Evolutionary conservation across 2,797 vertebrate species (phyloP), one percentile per base, ranked within the genome.

Genomic region (Peromyscus melanophrys): DNA sequence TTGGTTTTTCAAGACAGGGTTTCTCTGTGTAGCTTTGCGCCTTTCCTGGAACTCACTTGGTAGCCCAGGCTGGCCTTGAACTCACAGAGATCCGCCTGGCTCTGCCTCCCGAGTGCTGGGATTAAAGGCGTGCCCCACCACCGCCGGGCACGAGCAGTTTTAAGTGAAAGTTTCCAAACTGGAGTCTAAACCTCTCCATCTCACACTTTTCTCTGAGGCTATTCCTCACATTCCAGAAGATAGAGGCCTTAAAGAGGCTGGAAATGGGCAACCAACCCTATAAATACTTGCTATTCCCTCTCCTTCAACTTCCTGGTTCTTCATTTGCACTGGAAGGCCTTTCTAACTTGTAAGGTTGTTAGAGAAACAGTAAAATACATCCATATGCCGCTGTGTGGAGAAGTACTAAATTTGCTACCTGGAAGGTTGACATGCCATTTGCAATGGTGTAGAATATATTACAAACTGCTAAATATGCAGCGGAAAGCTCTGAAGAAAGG

Each of bases 281-380:
- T 78, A 92, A 93, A 78, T 78, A 71, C 59, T 75, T 37, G 4
- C 3, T 92, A 40, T 90, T 78, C 46, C 13, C 6, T 69, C 4
- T 91, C 71, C n/a, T 85, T 92, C 43, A 93, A 59, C 7, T 25
- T 46, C 34, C 5, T 49, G 11, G 52, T 49, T 91, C 46, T 93
- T 96, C 46, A 69, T 92, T 90, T 94, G 83, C 89, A 37, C 71
- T 95, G 78, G 69, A 96, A 23, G 52, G 86, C 75, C 57, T 91
- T 63, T 92, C 37, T 71, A 95, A 94, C 37, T 96, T 78, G 52
- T 12, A 96, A 40, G n/a, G 40, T 55, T 97, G 59, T 87, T 89
- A 94, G 92, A 92, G 81, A 75, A 94, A 96, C 82, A 77, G 43
- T 84, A 94, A 97, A 96, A 93, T 90, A 90, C 43, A 92, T 90